These are phyloP conservation scores for Manis pentadactyla DNA, from an alignment of 2,797 vertebrate genomes.

Conservation along the genomic window DNA sequence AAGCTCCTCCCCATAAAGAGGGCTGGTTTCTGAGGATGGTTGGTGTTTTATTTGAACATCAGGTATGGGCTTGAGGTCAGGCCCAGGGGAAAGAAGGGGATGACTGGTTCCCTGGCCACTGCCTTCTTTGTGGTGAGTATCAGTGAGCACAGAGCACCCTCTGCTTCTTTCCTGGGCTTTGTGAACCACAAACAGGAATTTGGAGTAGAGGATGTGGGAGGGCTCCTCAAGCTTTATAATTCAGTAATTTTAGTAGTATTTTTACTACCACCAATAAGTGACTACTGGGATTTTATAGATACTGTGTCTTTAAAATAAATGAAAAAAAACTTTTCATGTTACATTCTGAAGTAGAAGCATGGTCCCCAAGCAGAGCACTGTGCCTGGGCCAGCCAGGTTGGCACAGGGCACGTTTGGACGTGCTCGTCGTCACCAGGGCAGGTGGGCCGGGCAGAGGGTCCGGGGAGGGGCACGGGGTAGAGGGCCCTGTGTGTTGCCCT, in stretches of 20 bases:
- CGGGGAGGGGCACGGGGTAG: neutral
- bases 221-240: neutral
- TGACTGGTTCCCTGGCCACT: neutral
- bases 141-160: neutral
- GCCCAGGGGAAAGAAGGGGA: neutral
- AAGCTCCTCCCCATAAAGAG: neutral
- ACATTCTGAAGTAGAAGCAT: neutral
- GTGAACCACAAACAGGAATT: neutral
- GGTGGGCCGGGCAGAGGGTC: neutral
- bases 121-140: neutral
- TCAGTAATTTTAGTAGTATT: neutral
- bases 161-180: neutral
- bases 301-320: neutral
- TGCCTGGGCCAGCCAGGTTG: neutral
- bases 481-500: fast-evolving
- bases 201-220: neutral
- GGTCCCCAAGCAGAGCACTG: neutral
- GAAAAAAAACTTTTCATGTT: neutral
- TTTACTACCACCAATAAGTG: neutral
- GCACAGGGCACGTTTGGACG: neutral
- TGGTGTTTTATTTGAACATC: neutral
- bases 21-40: neutral
- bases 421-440: neutral
- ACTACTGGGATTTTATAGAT: neutral
- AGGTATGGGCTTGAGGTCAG: neutral